These are phyloP conservation scores for Mallotus villosus DNA, from an alignment of 2,797 vertebrate genomes.

Conservation along the genomic window DNA sequence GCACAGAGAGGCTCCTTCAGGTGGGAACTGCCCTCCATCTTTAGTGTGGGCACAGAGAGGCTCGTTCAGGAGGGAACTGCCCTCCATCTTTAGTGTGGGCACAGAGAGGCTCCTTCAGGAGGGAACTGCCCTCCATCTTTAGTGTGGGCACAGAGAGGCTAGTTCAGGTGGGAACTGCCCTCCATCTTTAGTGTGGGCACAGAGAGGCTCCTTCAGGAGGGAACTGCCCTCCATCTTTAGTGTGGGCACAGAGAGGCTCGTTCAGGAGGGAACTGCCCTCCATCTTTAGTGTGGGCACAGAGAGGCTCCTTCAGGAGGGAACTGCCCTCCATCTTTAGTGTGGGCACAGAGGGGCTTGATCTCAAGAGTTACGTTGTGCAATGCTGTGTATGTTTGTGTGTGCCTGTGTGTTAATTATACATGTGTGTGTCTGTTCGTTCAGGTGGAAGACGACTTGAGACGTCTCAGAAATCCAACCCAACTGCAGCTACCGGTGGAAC, in stretches of 20 bases:
- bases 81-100: not conserved
- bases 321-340: too few species aligned
- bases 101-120: not conserved
- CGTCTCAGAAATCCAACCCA: conserved; percentile 78
- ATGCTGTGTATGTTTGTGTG: not conserved
- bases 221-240: too few species aligned
- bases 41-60: conserved; percentile 69
- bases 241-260: too few species aligned
- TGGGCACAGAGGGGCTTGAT: too few species aligned
- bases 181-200: not conserved
- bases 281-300: too few species aligned
- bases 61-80: conserved; percentile 78
- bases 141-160: conserved; percentile 33
- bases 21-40: too few species aligned
- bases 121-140: not conserved
- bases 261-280: too few species aligned
- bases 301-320: too few species aligned
- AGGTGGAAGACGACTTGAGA: conserved; percentile 85
- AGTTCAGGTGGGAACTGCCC: not conserved
- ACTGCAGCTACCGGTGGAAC: conserved; percentile 78
- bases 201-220: too few species aligned
- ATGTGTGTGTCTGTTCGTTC: conserved; percentile 15
- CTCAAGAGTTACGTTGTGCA: not conserved
- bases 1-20: too few species aligned
- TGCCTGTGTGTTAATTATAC: not conserved